Conservation (phyloP, 2,797 vertebrate species). For the Hapalemur alaotrensis region DNA sequence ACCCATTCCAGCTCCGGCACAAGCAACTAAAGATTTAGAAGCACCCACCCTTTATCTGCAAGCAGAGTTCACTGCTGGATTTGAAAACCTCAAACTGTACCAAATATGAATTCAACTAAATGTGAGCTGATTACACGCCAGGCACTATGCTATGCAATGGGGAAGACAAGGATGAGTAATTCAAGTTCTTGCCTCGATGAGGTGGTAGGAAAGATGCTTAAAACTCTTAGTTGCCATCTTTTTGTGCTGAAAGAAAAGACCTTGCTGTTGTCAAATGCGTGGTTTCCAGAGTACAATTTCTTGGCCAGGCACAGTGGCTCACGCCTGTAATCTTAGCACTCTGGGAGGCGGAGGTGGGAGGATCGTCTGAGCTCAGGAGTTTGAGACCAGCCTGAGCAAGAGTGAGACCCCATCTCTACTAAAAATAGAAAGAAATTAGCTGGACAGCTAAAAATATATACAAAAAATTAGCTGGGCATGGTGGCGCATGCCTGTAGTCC, state of each 20-base stretch:
- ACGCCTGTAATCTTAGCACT: no score
- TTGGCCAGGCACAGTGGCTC: background rate
- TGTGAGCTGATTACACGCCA: fast-evolving
- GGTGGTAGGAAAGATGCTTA: background rate
- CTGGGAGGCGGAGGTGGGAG: no score
- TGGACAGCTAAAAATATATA: no score
- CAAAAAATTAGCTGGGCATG: no score
- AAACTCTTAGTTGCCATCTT: background rate
- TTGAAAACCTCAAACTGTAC: background rate
- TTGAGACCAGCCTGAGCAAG: no score
- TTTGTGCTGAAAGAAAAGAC: background rate
- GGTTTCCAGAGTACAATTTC: background rate
- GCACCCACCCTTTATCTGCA: no score
- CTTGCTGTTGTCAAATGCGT: background rate
- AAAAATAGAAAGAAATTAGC: no score
- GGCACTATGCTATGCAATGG: fast-evolving
- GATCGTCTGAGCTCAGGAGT: no score
- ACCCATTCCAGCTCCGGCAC: background rate
- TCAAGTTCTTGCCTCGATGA: background rate
- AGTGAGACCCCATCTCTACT: no score
- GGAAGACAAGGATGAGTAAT: background rate
- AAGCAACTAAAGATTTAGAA: background rate
- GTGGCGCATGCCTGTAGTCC: no score
- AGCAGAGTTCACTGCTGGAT: background rate
- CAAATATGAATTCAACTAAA: background rate